A percentile compares a stretch with the other conserved stretches of the same genome.
Evolutionary conservation across 2,888 invertebrate genomes (phyloP).

Genomic region (Tetrapedia diversipes): DNA sequence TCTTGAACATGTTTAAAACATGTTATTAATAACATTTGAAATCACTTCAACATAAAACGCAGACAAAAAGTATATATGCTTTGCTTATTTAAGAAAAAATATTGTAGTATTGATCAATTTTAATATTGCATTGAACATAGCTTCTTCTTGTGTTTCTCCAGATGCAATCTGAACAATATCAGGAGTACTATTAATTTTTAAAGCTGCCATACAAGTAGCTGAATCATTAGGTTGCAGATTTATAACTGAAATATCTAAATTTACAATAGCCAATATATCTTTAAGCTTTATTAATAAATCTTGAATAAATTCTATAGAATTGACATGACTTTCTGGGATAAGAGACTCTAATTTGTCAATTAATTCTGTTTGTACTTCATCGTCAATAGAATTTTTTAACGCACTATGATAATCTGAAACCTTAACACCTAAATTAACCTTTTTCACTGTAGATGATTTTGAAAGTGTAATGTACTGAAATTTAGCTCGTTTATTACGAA

Average conservation of each 20-base stretch:
- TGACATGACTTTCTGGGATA: background rate
- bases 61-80: too few species aligned
- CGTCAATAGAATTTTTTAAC: slow-evolving; percentile 61
- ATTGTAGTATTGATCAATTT: slow-evolving; percentile 54
- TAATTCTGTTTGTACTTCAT: slow-evolving; percentile 58
- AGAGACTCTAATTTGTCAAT: slow-evolving; percentile 44
- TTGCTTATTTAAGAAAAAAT: slow-evolving; percentile 39
- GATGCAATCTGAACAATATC: slow-evolving; percentile 64
- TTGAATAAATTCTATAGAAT: slow-evolving; percentile 1
- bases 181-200: slow-evolving; percentile 70
- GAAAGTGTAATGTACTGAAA: slow-evolving; percentile 53
- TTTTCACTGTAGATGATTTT: slow-evolving; percentile 60
- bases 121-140: slow-evolving; percentile 35
- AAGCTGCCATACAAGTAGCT: slow-evolving; percentile 12
- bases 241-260: slow-evolving; percentile 7
- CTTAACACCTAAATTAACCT: slow-evolving; percentile 76
- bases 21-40: background rate
- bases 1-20: background rate
- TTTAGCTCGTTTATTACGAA: slow-evolving; percentile 45
- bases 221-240: background rate
- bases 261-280: slow-evolving; percentile 3
- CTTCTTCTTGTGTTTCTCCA: slow-evolving; percentile 46
- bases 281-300: slow-evolving; percentile 4
- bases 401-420: slow-evolving; percentile 72
- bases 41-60: background rate